These are phyloP conservation scores for Drosophila fuyamai DNA, from an alignment of 1,140 invertebrate species.

Conservation along the genomic window DNA sequence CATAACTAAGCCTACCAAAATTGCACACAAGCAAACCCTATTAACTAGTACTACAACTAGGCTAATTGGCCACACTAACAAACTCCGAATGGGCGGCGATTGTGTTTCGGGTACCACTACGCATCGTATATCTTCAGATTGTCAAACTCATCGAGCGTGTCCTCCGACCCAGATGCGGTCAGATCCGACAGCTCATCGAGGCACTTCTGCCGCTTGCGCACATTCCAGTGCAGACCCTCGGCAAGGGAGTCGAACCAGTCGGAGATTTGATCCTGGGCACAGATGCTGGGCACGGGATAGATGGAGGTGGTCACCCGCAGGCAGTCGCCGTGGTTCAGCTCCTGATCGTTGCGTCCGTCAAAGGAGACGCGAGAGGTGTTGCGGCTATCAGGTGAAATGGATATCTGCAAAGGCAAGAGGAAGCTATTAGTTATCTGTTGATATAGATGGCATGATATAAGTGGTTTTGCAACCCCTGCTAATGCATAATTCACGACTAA, in stretches of 20 bases:
- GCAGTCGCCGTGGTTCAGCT: constrained; percentile 96
- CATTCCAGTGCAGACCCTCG: constrained; percentile 98
- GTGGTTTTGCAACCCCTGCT: neutral
- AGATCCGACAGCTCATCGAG: constrained; percentile 94
- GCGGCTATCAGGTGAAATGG: constrained; percentile 95
- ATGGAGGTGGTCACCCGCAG: constrained; percentile 97
- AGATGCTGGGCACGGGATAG: constrained; percentile 98
- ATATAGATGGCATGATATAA: neutral
- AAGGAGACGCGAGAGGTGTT: constrained; percentile 98
- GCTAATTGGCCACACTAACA: constrained; percentile 52
- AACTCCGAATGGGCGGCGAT: constrained; percentile 26
- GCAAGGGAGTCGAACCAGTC: constrained; percentile 98
- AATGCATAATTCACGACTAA: constrained; percentile 4
- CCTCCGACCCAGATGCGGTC: constrained; percentile 92
- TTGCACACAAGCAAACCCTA: constrained; percentile 64
- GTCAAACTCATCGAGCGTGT: constrained; percentile 91
- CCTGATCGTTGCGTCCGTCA: constrained; percentile 96
- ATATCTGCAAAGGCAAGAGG: constrained; percentile 88
- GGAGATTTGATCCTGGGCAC: constrained; percentile 96
- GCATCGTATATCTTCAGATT: constrained; percentile 67
- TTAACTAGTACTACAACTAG: constrained; percentile 44
- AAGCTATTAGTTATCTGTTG: neutral
- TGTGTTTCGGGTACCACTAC: constrained; percentile 24
- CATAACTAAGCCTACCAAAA: constrained; percentile 36
- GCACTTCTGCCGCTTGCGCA: constrained; percentile 95